phyloP scores from a whole-genome alignment of 2,888 invertebrate genomes.

The Pachycephus smyrnensis region DNA sequence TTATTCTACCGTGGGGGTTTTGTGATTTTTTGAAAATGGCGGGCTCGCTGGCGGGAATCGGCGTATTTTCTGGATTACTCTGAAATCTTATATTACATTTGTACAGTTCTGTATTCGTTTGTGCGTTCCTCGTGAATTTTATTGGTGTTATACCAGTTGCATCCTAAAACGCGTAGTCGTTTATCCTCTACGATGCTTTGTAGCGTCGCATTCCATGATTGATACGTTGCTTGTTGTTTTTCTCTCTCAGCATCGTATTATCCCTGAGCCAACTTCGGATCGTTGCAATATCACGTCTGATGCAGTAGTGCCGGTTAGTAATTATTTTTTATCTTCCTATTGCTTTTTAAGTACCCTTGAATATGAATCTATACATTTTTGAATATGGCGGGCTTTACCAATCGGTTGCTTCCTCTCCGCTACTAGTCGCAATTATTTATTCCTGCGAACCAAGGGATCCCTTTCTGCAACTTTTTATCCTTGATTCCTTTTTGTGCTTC shows the following conservation, averaged over 20 bases:
- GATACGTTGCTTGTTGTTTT: not conserved
- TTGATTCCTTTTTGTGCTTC: constrained; percentile 8
- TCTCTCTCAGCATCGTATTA: not conserved
- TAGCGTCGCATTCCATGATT: not conserved
- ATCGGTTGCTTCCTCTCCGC: not conserved
- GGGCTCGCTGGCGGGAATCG: constrained; percentile 29
- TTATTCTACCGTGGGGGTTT: not conserved
- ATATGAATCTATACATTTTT: not conserved
- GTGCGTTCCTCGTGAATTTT: not conserved
- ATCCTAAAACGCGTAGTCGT: not conserved
- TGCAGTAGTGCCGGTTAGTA: not conserved
- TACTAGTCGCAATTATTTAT: not conserved
- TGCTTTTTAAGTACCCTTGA: not conserved
- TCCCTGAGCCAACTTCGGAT: not conserved
- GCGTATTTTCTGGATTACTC: constrained; percentile 18
- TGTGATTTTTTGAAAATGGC: constrained; percentile 37
- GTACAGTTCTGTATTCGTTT: not conserved
- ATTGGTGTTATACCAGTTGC: not conserved
- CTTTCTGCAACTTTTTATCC: not conserved
- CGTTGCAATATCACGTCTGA: not conserved
- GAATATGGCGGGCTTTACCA: not conserved
- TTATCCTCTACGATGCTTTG: not conserved
- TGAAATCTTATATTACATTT: constrained; percentile 17
- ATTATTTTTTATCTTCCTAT: not conserved
- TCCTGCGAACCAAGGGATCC: not conserved